Evolutionary conservation across 2,797 vertebrate genomes (phyloP), one percentile per base, ranked within the genome.

Genomic region (Channa striata): DNA sequence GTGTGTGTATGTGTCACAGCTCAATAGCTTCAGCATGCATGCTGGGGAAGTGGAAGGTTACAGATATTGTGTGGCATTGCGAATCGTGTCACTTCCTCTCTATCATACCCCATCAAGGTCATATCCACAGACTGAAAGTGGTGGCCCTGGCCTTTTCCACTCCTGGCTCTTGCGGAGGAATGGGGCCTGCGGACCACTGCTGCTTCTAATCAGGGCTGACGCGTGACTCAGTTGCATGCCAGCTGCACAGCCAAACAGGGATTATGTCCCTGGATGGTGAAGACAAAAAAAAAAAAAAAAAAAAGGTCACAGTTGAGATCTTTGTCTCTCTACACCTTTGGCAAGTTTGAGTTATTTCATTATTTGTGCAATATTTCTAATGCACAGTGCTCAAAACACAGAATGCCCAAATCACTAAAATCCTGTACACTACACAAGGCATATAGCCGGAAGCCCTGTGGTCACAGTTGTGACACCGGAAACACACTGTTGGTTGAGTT

Each of bases 141-240:
- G 89, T 90, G 88, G 91, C 91, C 89, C 89, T 88, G 87, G 89
- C 89, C 91, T 88, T 92, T 92, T 91, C 91, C 88, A 85, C 90
- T 92, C 68, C 86, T 90, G 90, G 88, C 90, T 91, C 87, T 89
- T 87, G 88, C 84, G 89, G 92, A 90, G 89, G 82, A 86, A 87
- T 44, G 82, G 80, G 87, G 87, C 91, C 91, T 65, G 82, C 86
- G 84, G 91, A 89, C 87, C 82, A 86, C 87, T 92, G 92, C 89
- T 92, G 91, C 91, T 93, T 93, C 93, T 95, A 94, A 94, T 95
- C 92, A 90, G 88, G 90, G 89, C 88, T 93, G 94, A 95, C 89
- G 92, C 80, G 90, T 95, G 94, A 95, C 93, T 95, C 93, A 94
- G 93, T 92, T 76, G 89, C 88, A 91, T 90, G 91, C 92, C 93